Evolutionary conservation across 2,797 vertebrate species (phyloP), one percentile per base, ranked within the genome.

Genomic region (Alauda arvensis): DNA sequence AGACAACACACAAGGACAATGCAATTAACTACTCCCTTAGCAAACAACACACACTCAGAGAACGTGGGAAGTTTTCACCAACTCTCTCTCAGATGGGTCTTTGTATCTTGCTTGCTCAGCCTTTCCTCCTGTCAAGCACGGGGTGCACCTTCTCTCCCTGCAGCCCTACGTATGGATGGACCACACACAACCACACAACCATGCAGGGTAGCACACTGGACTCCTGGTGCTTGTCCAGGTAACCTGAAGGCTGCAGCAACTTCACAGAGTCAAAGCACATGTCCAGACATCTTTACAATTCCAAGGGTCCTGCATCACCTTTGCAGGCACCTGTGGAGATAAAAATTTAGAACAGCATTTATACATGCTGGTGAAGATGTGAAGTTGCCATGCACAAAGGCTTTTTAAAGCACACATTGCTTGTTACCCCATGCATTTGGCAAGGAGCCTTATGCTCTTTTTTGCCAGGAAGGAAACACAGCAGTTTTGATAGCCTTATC

Each of bases 141-240:
- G 7, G 3, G 2, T 65, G 18, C 24, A 46, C 25, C 40, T 81
- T 71, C 59, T 61, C 10, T 40, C 15, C 62, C 26, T 1, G 0
- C 17, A 46, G 12, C 31, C 14, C 46, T 53, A 1, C 0, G 0
- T 53, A 9, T 8, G n/a, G 56, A 42, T 12, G 51, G 23, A 60
- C 23, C 29, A 25, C 71, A 45, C 23, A 62, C 40, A 52, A 16
- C 51, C 34, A 28, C 3, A 12, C 19, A 69, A 13, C 14, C 29
- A 0, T 15, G 20, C 21, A 26, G 43, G 18, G 34, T 20, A 21
- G 26, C 24, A 17, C 0, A 1, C 8, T 55, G 52, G 37, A 40
- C 28, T 92, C 24, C n/a, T 53, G 55, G 8, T 61, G 1, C 39
- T 66, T 46, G 29, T 23, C 7, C 1, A 1, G 12, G 24, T 26